phyloP scores from a whole-genome alignment of 1,140 invertebrate genomes.

The Drosophila pectinifera region DNA sequence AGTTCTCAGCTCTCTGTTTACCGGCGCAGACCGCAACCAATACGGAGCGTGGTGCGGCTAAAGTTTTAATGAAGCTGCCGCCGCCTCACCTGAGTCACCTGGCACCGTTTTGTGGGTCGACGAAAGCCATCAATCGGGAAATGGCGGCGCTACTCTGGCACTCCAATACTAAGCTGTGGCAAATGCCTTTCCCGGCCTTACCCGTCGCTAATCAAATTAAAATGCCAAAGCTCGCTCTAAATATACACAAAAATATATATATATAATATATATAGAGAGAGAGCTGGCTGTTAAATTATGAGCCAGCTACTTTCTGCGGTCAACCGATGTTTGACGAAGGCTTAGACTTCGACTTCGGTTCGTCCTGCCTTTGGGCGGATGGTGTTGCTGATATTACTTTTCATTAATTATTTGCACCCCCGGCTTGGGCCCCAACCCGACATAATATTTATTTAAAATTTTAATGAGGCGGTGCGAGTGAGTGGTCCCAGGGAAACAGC shows the following conservation, averaged over 20 bases:
- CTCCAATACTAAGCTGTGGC: constrained; percentile 35
- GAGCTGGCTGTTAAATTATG: constrained; percentile 29
- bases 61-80: constrained; percentile 50
- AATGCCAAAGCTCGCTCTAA: constrained; percentile 29
- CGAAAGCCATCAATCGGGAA: constrained; percentile 47
- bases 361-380: constrained; percentile 19
- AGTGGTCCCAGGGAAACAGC: constrained; percentile 28
- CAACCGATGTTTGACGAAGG: constrained; percentile 49
- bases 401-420: constrained; percentile 55
- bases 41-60: constrained; percentile 13
- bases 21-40: constrained; percentile 31
- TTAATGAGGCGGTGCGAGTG: constrained; percentile 46
- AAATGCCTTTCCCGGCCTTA: constrained; percentile 26
- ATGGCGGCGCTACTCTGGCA: constrained; percentile 2
- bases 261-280: background rate
- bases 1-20: background rate
- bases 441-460: constrained; percentile 57
- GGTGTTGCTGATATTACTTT: constrained; percentile 53
- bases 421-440: constrained; percentile 12
- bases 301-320: constrained; percentile 49
- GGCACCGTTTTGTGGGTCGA: constrained; percentile 23
- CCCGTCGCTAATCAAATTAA: constrained; percentile 48
- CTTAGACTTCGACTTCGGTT: constrained; percentile 9
- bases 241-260: background rate
- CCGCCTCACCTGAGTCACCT: constrained; percentile 16